Evolutionary conservation across 2,113 vertebrate species (phyloP).

Genomic region (Sylvicapra grimmia): DNA sequence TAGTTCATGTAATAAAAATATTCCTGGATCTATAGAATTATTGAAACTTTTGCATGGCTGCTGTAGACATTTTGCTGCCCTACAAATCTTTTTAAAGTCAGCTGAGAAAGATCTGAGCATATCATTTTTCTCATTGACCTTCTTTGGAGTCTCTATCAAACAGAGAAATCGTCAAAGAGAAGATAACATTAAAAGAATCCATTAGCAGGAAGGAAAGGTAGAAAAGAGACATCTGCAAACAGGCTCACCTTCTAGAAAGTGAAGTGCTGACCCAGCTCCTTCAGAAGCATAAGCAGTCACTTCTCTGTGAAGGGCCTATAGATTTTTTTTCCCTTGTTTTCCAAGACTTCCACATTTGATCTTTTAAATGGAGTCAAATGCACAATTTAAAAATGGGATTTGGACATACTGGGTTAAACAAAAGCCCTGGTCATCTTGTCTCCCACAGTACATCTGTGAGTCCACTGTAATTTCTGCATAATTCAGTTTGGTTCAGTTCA

Average conservation of each 20-base stretch:
- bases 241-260: not conserved
- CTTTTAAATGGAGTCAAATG: not conserved
- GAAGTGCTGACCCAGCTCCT: not conserved
- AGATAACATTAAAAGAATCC: constrained; percentile 4
- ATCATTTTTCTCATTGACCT: constrained; percentile 14
- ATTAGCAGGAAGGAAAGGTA: not conserved
- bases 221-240: not conserved
- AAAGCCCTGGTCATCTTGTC: not conserved
- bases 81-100: not conserved
- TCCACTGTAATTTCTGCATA: not conserved
- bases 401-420: not conserved
- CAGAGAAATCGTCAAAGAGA: constrained; percentile 22
- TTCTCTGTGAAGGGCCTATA: not conserved
- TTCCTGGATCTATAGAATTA: not conserved
- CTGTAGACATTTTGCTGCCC: not conserved
- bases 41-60: not conserved
- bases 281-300: not conserved
- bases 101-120: not conserved
- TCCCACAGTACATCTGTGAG: not conserved
- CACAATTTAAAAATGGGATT: not conserved
- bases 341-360: not conserved
- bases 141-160: not conserved
- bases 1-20: not conserved
- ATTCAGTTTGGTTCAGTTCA: not conserved
- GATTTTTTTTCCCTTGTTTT: not conserved